These are phyloP conservation scores for Notamacropus eugenii DNA, from an alignment of 2,797 vertebrate species.

Conservation along the genomic window DNA sequence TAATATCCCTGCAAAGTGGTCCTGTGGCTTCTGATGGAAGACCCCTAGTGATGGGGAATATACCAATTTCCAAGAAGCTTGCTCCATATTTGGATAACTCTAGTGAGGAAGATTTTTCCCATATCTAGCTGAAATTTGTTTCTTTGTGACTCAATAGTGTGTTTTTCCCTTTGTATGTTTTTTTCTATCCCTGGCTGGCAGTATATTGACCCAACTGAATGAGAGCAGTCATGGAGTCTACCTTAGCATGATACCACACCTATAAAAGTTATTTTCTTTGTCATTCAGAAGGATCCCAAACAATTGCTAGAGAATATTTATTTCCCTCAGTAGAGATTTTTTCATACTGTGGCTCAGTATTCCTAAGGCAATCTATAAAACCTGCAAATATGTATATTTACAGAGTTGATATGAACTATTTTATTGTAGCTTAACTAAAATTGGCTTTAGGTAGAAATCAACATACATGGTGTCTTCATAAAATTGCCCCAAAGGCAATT, in stretches of 20 bases:
- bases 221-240: neutral
- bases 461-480: neutral
- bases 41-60: neutral
- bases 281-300: neutral
- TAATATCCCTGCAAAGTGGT: neutral
- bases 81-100: neutral
- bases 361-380: neutral
- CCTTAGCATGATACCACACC: neutral
- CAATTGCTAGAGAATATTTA: neutral
- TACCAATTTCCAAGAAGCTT: neutral
- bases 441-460: neutral
- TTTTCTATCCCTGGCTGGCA: neutral
- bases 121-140: neutral
- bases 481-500: neutral
- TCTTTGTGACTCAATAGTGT: neutral
- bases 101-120: neutral
- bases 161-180: neutral
- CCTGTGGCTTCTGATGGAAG: neutral
- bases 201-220: neutral
- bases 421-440: neutral
- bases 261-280: neutral
- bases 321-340: neutral
- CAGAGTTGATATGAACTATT: neutral
- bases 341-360: neutral
- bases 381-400: neutral